A percentile compares a stretch with the other conserved stretches of the same genome.
These are phyloP conservation scores for Tamandua tetradactyla DNA, from an alignment of 2,797 vertebrate genomes.

Conservation along the genomic window DNA sequence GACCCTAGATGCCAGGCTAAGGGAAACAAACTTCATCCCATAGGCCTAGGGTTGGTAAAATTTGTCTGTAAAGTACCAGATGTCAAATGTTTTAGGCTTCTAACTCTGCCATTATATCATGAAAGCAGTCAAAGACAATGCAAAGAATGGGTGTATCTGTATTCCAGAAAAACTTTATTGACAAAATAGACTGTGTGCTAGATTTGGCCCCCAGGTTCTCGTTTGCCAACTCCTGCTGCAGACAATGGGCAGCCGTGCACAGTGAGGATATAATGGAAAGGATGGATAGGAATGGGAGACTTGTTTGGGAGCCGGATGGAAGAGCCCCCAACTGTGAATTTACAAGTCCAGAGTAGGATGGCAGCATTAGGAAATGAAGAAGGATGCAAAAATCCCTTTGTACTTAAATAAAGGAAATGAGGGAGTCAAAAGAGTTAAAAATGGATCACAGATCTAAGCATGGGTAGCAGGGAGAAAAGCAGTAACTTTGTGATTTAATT, in stretches of 20 bases:
- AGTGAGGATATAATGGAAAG: neutral
- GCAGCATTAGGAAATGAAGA: neutral
- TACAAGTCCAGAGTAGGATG: neutral
- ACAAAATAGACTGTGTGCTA: neutral
- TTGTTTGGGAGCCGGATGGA: neutral
- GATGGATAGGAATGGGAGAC: neutral
- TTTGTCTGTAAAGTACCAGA: neutral
- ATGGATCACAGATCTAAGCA: neutral
- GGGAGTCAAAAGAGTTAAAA: slow-evolving; percentile 12
- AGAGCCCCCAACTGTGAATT: neutral
- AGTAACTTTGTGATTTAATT: slow-evolving; percentile 45
- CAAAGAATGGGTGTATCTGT: neutral
- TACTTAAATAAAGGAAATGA: neutral
- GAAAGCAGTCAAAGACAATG: neutral
- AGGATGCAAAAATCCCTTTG: neutral
- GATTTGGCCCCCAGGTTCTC: no score
- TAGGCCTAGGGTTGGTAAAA: neutral
- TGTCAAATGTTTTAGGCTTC: neutral
- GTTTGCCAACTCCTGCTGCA: neutral
- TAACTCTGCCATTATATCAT: neutral
- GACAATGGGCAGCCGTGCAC: neutral
- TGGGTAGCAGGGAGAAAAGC: neutral
- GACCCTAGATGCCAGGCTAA: neutral
- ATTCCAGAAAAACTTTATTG: slow-evolving; percentile 4
- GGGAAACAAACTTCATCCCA: neutral